Percentiles rank a stretch among this genome's conserved stretches.
These are phyloP conservation scores for Xyrichtys novacula DNA, from an alignment of 2,797 vertebrate species.

Conservation along the genomic window DNA sequence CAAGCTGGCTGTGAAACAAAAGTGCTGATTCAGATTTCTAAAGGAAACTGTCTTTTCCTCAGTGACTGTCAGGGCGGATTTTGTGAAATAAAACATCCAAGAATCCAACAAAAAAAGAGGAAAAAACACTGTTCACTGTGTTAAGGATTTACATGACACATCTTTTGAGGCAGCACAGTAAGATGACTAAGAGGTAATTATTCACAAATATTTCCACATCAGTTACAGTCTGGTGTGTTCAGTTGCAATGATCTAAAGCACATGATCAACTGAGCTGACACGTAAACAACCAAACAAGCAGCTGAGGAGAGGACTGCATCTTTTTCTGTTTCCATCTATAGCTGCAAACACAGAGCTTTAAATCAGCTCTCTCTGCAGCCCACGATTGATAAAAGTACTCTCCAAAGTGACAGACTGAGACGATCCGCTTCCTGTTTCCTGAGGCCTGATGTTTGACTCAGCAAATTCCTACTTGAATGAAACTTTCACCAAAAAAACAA, in stretches of 20 bases:
- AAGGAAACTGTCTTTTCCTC: slow-evolving; percentile 31
- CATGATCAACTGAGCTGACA: not conserved
- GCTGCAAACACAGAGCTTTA: not conserved
- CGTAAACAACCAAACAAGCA: not conserved
- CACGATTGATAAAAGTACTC: not conserved
- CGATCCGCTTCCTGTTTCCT: slow-evolving; percentile 61
- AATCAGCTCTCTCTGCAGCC: not conserved
- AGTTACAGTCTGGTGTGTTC: not conserved
- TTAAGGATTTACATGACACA: not conserved
- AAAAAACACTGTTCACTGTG: not conserved
- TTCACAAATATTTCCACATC: slow-evolving; percentile 2
- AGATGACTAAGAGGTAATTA: not conserved
- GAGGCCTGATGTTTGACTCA: slow-evolving; percentile 45
- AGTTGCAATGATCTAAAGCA: not conserved
- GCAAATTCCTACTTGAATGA: slow-evolving; percentile 36
- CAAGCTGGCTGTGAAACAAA: not conserved
- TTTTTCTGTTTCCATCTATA: not conserved
- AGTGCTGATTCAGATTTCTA: slow-evolving; percentile 30
- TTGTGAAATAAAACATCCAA: slow-evolving; percentile 2
- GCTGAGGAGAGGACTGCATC: not conserved
- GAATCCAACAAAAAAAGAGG: not conserved
- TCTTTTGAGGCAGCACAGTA: not conserved
- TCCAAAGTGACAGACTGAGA: slow-evolving; percentile 3
- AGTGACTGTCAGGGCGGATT: not conserved
- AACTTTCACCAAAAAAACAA: slow-evolving; percentile 15